Evolutionary conservation across 2,888 invertebrate species (phyloP).

Genomic region (Nasonovia ribisnigri): DNA sequence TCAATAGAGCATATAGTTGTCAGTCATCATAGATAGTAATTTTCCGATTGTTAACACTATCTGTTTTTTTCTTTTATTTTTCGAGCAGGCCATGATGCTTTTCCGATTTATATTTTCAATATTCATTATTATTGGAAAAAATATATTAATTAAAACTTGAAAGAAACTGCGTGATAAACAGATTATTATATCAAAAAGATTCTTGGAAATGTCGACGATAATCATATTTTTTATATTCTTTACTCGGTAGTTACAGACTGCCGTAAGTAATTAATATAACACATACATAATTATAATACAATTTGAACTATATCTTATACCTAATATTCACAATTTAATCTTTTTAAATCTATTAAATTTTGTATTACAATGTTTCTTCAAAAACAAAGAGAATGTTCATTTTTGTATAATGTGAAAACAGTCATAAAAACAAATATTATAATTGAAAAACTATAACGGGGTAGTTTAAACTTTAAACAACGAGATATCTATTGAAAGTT

Average conservation of each 20-base stretch:
- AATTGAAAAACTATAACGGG: slow-evolving; percentile 14
- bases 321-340: slow-evolving; percentile 4
- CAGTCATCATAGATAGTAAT: not conserved
- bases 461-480: slow-evolving; percentile 10
- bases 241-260: not conserved
- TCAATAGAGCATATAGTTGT: not conserved
- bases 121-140: not conserved
- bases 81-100: no score
- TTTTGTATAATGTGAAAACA: not conserved
- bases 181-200: not conserved
- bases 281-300: not conserved
- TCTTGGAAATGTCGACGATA: not conserved
- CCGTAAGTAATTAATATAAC: not conserved
- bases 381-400: not conserved
- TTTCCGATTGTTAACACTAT: not conserved
- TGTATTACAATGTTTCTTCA: not conserved
- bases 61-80: not conserved
- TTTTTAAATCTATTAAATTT: not conserved
- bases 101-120: not conserved
- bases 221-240: not conserved
- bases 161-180: not conserved
- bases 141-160: not conserved
- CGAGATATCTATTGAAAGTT: slow-evolving; percentile 9
- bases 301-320: not conserved
- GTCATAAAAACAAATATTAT: not conserved